These are phyloP conservation scores for Trididemnum clinides DNA, from an alignment of 23 tunicate species.

Conservation along the genomic window DNA sequence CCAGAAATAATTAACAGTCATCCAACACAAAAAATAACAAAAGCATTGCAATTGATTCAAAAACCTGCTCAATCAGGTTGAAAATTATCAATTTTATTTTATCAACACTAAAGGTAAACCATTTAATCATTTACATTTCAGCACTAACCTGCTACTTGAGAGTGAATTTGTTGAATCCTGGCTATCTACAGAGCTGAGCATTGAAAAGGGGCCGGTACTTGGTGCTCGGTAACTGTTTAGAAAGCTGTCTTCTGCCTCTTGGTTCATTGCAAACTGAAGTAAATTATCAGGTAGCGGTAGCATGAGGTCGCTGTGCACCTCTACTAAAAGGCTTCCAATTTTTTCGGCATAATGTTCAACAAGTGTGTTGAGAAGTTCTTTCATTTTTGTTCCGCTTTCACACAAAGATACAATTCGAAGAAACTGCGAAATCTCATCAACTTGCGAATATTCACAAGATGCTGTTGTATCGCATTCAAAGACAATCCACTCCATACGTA, in stretches of 20 bases:
- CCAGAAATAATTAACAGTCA: no score
- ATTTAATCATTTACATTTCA: background rate
- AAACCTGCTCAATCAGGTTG: background rate
- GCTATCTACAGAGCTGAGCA: slow-evolving; percentile 54
- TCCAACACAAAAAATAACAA: no score
- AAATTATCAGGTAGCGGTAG: slow-evolving; percentile 52
- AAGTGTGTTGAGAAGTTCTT: slow-evolving; percentile 4
- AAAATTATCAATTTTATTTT: background rate
- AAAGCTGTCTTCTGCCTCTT: slow-evolving; percentile 49
- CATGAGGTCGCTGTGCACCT: slow-evolving; percentile 75
- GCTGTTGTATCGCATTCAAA: background rate
- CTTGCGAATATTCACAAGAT: background rate
- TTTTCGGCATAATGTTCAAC: slow-evolving; percentile 46
- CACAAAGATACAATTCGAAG: slow-evolving; percentile 56
- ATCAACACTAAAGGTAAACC: background rate
- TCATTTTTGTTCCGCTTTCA: slow-evolving; percentile 43
- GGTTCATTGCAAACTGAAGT: slow-evolving; percentile 32
- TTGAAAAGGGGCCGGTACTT: slow-evolving; percentile 66
- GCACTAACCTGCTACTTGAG: background rate
- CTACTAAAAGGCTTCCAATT: slow-evolving; percentile 60
- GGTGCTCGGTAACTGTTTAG: slow-evolving; percentile 15
- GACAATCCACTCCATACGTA: slow-evolving; percentile 49
- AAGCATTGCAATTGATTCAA: no score
- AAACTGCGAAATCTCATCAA: slow-evolving; percentile 37
- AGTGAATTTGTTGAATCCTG: slow-evolving; percentile 31